phyloP scores from a whole-genome alignment of 2,113 vertebrate species.

The Cepphus grylle region DNA sequence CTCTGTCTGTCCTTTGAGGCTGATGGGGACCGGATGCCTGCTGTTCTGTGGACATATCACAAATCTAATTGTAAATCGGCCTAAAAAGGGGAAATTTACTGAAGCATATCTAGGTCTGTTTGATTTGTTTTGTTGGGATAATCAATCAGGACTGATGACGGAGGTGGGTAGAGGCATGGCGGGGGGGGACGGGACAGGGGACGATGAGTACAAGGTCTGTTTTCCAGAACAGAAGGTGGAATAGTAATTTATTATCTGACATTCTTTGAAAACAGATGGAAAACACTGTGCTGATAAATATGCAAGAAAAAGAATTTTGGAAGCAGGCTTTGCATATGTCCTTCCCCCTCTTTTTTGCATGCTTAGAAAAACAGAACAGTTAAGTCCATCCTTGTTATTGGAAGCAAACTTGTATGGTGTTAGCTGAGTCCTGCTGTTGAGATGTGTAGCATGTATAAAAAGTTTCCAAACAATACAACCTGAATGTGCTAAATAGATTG shows the following conservation, averaged over 20 bases:
- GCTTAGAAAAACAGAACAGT: neutral
- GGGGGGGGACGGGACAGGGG: neutral
- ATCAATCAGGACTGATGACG: slow-evolving; percentile 24
- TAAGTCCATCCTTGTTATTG: neutral
- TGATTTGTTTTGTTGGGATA: slow-evolving; percentile 36
- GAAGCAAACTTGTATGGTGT: neutral
- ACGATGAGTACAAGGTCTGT: neutral
- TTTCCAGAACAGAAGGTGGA: slow-evolving; percentile 45
- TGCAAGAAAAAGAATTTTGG: neutral
- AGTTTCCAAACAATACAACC: neutral
- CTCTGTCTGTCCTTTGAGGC: neutral
- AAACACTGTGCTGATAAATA: neutral
- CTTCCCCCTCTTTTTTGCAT: neutral
- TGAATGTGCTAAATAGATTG: neutral
- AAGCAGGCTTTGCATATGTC: neutral
- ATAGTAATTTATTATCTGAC: slow-evolving; percentile 29
- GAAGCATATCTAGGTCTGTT: slow-evolving; percentile 32
- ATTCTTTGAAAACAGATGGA: slow-evolving; percentile 47
- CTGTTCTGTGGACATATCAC: neutral
- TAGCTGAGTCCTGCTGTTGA: neutral
- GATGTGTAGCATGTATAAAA: neutral
- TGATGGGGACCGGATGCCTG: neutral
- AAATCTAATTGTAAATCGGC: neutral
- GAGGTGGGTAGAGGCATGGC: neutral
- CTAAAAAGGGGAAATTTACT: neutral